Evolutionary conservation across 2,113 vertebrate species (phyloP).

Genomic region (Struthidea cinerea): DNA sequence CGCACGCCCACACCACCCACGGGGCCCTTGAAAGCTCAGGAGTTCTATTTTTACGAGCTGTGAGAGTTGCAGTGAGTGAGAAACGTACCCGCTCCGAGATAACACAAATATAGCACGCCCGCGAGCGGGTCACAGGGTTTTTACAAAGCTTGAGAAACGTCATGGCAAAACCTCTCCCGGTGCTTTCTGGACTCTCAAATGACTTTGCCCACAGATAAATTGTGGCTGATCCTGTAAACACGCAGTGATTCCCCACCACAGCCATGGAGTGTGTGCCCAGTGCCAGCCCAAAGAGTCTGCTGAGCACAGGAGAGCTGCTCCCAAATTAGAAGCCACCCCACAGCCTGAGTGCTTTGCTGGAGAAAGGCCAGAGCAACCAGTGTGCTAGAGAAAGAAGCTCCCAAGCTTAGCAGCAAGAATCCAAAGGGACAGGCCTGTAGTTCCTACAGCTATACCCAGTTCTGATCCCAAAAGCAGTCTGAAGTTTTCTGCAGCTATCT

Average conservation of each 20-base stretch:
- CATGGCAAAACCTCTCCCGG: neutral
- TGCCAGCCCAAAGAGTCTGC: neutral
- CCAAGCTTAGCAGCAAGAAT: neutral
- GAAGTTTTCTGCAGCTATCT: neutral
- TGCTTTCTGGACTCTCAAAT: neutral
- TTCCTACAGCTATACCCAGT: neutral
- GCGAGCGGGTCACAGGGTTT: neutral
- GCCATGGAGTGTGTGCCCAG: neutral
- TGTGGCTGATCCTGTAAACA: neutral
- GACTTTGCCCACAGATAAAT: neutral
- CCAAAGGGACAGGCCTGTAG: neutral
- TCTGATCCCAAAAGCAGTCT: neutral
- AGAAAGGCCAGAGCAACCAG: neutral
- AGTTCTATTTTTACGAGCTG: slow-evolving; percentile 60
- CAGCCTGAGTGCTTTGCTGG: neutral
- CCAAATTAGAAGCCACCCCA: neutral
- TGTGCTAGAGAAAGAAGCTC: neutral
- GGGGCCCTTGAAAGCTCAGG: neutral
- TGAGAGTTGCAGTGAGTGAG: slow-evolving; percentile 48
- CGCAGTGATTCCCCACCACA: neutral
- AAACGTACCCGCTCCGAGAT: slow-evolving; percentile 21
- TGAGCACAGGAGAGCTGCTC: neutral
- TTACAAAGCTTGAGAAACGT: neutral
- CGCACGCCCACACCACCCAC: neutral
- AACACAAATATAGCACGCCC: slow-evolving; percentile 39